Evolutionary conservation across 2,797 vertebrate genomes (phyloP), one percentile per base, ranked within the genome.

Genomic region (Sus cebifrons): DNA sequence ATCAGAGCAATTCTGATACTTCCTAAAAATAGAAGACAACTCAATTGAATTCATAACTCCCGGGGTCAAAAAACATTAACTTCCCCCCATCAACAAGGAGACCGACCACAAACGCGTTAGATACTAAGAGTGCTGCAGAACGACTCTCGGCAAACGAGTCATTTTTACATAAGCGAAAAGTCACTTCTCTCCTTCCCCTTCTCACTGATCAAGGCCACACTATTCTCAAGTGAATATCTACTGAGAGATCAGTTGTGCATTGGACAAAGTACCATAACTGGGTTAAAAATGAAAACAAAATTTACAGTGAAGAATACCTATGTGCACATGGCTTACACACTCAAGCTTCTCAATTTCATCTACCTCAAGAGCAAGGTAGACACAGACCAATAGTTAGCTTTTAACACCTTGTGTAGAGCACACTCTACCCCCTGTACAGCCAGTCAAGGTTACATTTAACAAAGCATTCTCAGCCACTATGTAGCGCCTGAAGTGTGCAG

Each of bases 191-290:
- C 79, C 95, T 98, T 87, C 94, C 96, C 96, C 92, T 97, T 94
- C 86, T 95, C 87, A 95, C 96, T 95, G 85, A 81, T 97, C 98
- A 98, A 98, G 98, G 98, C 98, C 98, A 98, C 98, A 88, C 96
- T 97, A 97, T 97, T 98, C 96, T 97, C 97, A 97, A 94, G 97
- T 89, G 97, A 98, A 97, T 98, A 96, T 98, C 98, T 97, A 98
- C 98, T 89, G 96, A 98, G 98, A 98, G 98, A 97, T 97, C 82
- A 79, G 62, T 58, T 97, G 92, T 97, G 97, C 97, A 95, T 96
- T 96, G 91, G 97, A 98, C 98, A 95, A 96, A 97, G 97, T 96
- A 97, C 97, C 98, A 32, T 92, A 97, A 49, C 79, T 97, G 96
- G 91, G 98, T 98, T 98, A 96, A 97, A 97, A 97, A 97, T 97